Base-by-base conservation (phyloP, 2,797 vertebrate genomes). In the Neomorphus geoffroyi region DNA sequence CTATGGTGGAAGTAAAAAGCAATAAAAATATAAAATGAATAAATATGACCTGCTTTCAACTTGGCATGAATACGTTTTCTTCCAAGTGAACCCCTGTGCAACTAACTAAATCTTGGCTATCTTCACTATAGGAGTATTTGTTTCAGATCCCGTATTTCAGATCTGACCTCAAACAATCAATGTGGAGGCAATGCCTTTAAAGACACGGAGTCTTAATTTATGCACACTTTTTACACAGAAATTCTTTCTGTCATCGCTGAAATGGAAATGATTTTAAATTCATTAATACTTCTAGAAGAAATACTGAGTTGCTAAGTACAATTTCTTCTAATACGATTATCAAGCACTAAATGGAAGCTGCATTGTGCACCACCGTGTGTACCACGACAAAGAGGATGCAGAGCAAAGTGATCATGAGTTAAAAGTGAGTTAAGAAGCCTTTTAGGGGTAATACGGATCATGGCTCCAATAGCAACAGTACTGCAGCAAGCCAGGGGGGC, bases 401-500 rank as follows among this genome's bases (percentile, higher is more conserved):
- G 41, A 48, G 10, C 13, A 50, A 80, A 73, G 18, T 23, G 18
- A 50, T 6, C 2, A 2, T 4, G 24, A 90, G 32, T 33, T 50
- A 67, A 73, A 57, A 21, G 2, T 57, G 9, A 64, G 43, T 56
- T 64, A 54, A 35, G 41, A 35, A 30, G 19, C 8, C 13, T 54
- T 35, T n/a, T 37, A 45, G 45, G 46, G 26, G 30, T 2, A 0
- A 19, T 17, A n/a, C 0, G 3, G 50, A 43, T 35, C 28, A 37
- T 1, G 6, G 18, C 14, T 78, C 30, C 23, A 12, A 6, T 8
- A 30, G 37, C 80, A 78, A 53, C 3, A 3, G 32, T 46, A 19
- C 11, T 39, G 10, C 21, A 39, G 10, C 21, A 46, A 46, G 39
- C 23, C 26, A 41, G 5, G 7, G 10, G 10, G 11, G 17, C 7